Conservation (phyloP, 2,797 vertebrate species). For the Acanthiza pusilla region DNA sequence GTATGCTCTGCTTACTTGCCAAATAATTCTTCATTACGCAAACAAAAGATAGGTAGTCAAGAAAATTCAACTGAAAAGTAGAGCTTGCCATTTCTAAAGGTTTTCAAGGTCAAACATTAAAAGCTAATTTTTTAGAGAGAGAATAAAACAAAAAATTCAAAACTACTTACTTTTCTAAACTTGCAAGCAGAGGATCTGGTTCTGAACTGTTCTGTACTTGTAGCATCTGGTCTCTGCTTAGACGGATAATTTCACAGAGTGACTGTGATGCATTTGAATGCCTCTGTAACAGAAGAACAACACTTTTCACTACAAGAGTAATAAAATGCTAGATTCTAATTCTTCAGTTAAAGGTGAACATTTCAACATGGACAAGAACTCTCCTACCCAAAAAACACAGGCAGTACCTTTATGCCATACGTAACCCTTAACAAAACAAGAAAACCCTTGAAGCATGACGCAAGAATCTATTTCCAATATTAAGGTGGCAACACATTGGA, state of each 20-base stretch:
- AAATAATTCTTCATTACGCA: neutral
- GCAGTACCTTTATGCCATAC: neutral
- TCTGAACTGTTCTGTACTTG: slow-evolving; percentile 95
- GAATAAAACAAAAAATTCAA: neutral
- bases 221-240: slow-evolving; percentile 99
- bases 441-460: neutral
- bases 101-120: neutral
- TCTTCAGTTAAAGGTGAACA: neutral
- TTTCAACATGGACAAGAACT: neutral
- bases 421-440: neutral
- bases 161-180: slow-evolving; percentile 91
- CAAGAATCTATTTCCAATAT: neutral
- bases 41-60: neutral
- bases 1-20: neutral
- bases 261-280: slow-evolving; percentile 99
- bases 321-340: neutral
- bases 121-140: neutral
- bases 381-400: neutral
- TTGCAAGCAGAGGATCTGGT: slow-evolving; percentile 93
- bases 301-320: neutral
- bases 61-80: neutral
- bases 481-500: neutral
- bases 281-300: slow-evolving; percentile 75
- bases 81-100: neutral
- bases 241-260: slow-evolving; percentile 97